Evolutionary conservation across 2,113 vertebrate genomes (phyloP), one percentile per base, ranked within the genome.

Genomic region (Halcyon senegalensis): DNA sequence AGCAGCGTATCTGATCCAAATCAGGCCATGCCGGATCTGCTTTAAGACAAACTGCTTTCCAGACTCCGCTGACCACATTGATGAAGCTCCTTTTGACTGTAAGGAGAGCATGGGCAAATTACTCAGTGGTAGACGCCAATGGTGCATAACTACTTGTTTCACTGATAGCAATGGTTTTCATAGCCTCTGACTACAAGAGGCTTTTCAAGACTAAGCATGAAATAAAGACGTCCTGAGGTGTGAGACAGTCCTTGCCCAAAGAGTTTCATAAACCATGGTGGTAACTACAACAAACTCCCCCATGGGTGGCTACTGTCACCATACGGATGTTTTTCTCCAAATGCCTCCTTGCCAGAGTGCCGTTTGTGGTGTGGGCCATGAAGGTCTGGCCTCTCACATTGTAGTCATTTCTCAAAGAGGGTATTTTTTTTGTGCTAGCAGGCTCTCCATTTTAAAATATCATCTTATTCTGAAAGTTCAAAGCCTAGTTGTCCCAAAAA

Each of bases 121-220:
- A 53, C 35, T 73, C 48, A 37, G 60, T 21, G 53, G 43, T 51
- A 76, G 48, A 39, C 0, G 1, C 3, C 0, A 0, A 30, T 7
- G 18, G 6, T 48, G 14, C 24, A 2, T 8, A 66, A 41, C 59
- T 74, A 27, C 28, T 24, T 1, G 2, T 43, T 72, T 75, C 39
- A 58, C 31, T 23, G 5, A 28, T 5, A 44, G 33, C 21, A 87
- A 3, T 37, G 24, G 13, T 35, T 75, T 76, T 69, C 11, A 28
- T 19, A 75, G 3, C 27, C 17, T 63, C 30, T 85, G 19, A 73
- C 91, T 88, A 48, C 84, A 96, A 58, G 20, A 87, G 53, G 37
- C 33, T 28, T 31, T 48, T 4, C 28, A 64, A 60, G 17, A 64
- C 25, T 66, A 69, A 79, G 5, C 10, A 56, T 55, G 35, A 85